These are phyloP conservation scores for Narcine bancroftii DNA, from an alignment of 2,113 vertebrate genomes.

Conservation along the genomic window DNA sequence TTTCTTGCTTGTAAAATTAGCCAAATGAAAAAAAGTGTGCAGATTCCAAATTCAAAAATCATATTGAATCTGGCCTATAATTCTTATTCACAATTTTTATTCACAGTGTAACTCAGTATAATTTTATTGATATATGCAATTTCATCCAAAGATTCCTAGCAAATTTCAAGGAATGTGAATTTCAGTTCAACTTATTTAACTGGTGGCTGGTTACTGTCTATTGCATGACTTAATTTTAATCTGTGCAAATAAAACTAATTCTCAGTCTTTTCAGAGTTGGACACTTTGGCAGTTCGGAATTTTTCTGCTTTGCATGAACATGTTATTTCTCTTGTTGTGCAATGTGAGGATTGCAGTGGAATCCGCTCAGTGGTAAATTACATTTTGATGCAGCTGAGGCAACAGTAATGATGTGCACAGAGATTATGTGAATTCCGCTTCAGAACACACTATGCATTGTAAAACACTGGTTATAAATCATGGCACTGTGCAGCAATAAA, in stretches of 20 bases:
- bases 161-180: not conserved
- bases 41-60: not conserved
- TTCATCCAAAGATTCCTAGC: not conserved
- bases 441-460: constrained; percentile 11
- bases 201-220: not conserved
- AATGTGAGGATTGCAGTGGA: not conserved
- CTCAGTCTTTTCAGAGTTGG: not conserved
- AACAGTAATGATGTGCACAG: not conserved
- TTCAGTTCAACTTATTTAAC: not conserved
- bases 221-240: not conserved
- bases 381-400: not conserved
- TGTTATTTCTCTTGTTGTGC: not conserved
- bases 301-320: not conserved
- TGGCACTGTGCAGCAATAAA: not conserved
- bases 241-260: not conserved
- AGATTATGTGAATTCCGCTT: not conserved
- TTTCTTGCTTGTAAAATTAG: not conserved
- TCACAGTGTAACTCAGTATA: not conserved
- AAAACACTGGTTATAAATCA: not conserved
- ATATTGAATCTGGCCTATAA: not conserved
- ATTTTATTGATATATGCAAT: not conserved
- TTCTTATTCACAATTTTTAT: not conserved
- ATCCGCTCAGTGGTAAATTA: constrained; percentile 9
- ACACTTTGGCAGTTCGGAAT: not conserved
- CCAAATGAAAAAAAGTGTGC: not conserved